Evolutionary conservation across 2,113 vertebrate genomes (phyloP).

Genomic region (Anhinga anhinga): DNA sequence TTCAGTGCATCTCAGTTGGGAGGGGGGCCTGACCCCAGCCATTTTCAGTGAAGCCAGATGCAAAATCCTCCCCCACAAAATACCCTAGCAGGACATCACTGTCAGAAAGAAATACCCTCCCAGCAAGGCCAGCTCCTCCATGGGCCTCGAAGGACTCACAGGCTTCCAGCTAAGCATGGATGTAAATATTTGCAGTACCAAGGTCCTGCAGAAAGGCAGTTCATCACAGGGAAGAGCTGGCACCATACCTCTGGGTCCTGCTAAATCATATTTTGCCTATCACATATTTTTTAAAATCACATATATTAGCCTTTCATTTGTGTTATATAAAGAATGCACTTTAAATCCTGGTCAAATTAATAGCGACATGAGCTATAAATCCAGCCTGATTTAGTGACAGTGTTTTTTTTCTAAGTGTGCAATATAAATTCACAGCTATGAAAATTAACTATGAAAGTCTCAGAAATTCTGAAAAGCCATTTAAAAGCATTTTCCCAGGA

Average conservation of each 20-base stretch:
- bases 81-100: neutral
- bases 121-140: neutral
- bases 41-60: neutral
- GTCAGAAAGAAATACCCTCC: neutral
- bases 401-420: neutral
- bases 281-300: neutral
- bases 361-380: neutral
- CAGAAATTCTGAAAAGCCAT: slow-evolving; percentile 6
- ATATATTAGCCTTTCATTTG: neutral
- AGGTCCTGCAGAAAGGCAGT: neutral
- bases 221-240: neutral
- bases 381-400: neutral
- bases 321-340: neutral
- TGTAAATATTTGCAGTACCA: slow-evolving; percentile 5
- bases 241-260: neutral
- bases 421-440: neutral
- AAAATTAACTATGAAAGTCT: slow-evolving; percentile 1
- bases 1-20: neutral
- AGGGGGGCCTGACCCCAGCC: neutral
- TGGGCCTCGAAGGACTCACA: neutral
- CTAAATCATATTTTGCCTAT: slow-evolving; percentile 7
- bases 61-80: neutral
- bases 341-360: slow-evolving; percentile 9
- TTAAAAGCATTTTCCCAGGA: neutral
- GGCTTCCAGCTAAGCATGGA: neutral